Percentiles rank a stretch among this genome's conserved stretches.
Conservation (phyloP, 2,113 vertebrate genomes). For the Scophthalmus maximus region DNA sequence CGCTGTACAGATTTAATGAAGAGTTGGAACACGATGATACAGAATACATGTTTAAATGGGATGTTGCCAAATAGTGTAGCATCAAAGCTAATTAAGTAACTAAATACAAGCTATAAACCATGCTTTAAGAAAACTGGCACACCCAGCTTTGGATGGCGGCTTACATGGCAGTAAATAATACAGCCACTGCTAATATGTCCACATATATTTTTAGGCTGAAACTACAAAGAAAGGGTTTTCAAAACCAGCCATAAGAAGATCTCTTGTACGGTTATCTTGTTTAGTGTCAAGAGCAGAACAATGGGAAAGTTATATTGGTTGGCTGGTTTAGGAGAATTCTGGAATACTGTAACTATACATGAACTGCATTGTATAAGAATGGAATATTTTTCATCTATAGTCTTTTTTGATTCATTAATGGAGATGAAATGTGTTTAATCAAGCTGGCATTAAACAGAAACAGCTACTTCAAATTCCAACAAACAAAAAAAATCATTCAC, state of each 20-base stretch:
- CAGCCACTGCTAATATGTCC: neutral
- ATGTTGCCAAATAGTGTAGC: constrained; percentile 17
- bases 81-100: constrained; percentile 54
- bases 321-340: no score
- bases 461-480: neutral
- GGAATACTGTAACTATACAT: neutral
- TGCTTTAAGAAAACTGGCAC: neutral
- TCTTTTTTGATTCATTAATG: neutral
- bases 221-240: neutral
- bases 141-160: constrained; percentile 13
- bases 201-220: neutral
- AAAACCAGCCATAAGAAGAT: neutral
- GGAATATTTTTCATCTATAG: neutral
- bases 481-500: neutral
- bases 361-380: neutral
- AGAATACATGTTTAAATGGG: constrained; percentile 25
- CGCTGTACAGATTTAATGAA: constrained; percentile 9
- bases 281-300: neutral
- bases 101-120: constrained; percentile 21
- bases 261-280: neutral
- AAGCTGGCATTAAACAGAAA: neutral
- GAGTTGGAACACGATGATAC: constrained; percentile 17
- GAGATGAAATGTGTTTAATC: no score
- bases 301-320: neutral
- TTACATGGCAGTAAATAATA: neutral